Evolutionary conservation across 2,888 invertebrate species (phyloP), one percentile per base, ranked within the genome.

Genomic region (Cheilosia vulpina): DNA sequence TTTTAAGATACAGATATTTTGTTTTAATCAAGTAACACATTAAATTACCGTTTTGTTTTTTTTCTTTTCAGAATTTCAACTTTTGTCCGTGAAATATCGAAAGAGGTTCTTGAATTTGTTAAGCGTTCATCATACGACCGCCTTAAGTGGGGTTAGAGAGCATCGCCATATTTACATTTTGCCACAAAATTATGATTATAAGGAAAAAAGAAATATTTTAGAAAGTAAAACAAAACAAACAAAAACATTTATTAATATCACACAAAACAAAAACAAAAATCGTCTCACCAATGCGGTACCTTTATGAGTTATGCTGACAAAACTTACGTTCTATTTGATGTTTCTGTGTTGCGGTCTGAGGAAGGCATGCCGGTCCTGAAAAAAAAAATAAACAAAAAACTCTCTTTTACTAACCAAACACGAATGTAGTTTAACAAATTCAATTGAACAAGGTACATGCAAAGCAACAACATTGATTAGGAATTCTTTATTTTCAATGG

Each of bases 31-130:
- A 63, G 38, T 52, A 71, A 78, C 27, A 47, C 43, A 68, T 45
- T 55, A 65, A 87, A 82, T 88, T 89, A 88, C 88, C 88, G 88
- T 87, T 87, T 88, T 43, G 66, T 77, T 75, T 87, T 87, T 52
- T 77, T 85, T 87, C 65, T 84, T 87, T 88, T 88, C 52, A 88
- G 85, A 63, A 62, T 63, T 80, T 88, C 85, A 82, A 87, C 87
- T 71, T 85, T 87, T 76, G 79, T 88, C 84, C 87, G 82, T 68
- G 87, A 87, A 15, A 75, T 50, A 83, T 87, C 78, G 65, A 88
- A 88, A 76, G 75, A 71, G 13, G 34, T 87, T 88, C 87, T 88
- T 87, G 88, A 87, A 7, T 68, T 65, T 69, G 68, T 82, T 66
- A 88, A 87, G 31, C 78, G 73, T 66, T 87, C 87, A 65, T 87